Evolutionary conservation across 1,140 invertebrate genomes (phyloP).

Genomic region (Drosophila mayri): DNA sequence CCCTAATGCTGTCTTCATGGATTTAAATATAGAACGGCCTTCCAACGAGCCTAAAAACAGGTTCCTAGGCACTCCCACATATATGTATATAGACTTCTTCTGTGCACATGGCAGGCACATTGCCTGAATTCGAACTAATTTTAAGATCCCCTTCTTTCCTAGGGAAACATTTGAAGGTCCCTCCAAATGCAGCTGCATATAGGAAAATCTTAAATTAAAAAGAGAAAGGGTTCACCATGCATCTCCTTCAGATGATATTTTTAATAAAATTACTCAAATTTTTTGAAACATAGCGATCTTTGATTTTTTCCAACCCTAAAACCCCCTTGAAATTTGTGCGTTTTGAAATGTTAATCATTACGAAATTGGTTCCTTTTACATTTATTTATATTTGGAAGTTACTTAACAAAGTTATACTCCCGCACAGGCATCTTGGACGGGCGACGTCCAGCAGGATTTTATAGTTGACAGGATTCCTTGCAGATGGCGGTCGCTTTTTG

Average conservation of each 20-base stretch:
- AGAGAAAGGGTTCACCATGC: constrained; percentile 28
- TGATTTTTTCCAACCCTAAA: not conserved
- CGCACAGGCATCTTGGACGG: not conserved
- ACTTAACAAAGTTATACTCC: not conserved
- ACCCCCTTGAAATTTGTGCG: not conserved
- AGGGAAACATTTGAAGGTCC: constrained; percentile 62
- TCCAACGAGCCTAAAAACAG: constrained; percentile 57
- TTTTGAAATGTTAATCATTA: constrained; percentile 3
- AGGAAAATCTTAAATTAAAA: constrained; percentile 40
- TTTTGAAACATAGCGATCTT: not conserved
- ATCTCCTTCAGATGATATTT: not conserved
- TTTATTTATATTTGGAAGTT: too few relatives aligned
- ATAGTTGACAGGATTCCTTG: not conserved
- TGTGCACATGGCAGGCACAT: constrained; percentile 36
- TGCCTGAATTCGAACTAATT: constrained; percentile 52
- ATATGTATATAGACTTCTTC: not conserved
- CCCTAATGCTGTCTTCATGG: not conserved
- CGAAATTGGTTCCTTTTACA: too few relatives aligned
- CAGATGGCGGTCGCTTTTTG: constrained; percentile 1
- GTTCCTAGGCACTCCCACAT: constrained; percentile 46
- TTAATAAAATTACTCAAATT: not conserved
- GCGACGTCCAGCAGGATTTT: not conserved
- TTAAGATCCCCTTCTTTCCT: constrained; percentile 26
- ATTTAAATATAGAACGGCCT: constrained; percentile 65
- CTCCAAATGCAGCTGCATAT: constrained; percentile 54